Conservation (phyloP, 2,113 vertebrate genomes). For the Sapajus apella region DNA sequence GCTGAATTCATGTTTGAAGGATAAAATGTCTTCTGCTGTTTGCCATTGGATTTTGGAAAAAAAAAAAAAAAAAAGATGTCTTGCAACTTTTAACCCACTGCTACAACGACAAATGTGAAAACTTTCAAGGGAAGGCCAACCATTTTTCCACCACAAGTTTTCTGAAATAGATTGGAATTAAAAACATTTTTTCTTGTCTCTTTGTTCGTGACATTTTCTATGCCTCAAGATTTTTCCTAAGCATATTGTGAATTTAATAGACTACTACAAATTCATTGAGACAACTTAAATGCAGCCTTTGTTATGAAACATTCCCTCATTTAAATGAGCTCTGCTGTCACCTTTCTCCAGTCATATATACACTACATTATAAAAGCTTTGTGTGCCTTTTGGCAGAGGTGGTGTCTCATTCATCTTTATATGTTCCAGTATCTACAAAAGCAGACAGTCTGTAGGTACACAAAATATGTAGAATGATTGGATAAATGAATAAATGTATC, state of each 20-base stretch:
- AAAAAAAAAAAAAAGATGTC: neutral
- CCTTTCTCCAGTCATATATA: neutral
- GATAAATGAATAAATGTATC: neutral
- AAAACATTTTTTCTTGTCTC: neutral
- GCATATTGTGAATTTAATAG: neutral
- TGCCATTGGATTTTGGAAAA: constrained; percentile 15
- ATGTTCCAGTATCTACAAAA: neutral
- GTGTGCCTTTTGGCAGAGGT: neutral
- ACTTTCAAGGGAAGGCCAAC: neutral
- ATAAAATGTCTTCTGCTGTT: neutral
- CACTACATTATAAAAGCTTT: neutral
- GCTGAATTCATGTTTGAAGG: neutral
- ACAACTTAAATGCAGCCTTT: neutral
- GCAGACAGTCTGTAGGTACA: neutral
- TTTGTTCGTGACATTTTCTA: neutral
- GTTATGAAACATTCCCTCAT: neutral
- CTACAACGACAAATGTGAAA: neutral
- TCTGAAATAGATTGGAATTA: neutral
- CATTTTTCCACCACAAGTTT: neutral
- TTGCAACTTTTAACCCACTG: neutral
- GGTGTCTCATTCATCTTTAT: neutral
- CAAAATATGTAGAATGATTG: neutral
- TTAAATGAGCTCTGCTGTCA: neutral
- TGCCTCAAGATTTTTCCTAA: neutral
- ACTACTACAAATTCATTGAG: neutral